phyloP scores from a whole-genome alignment of 2,888 invertebrate genomes.

The Ptilodon capucinus region DNA sequence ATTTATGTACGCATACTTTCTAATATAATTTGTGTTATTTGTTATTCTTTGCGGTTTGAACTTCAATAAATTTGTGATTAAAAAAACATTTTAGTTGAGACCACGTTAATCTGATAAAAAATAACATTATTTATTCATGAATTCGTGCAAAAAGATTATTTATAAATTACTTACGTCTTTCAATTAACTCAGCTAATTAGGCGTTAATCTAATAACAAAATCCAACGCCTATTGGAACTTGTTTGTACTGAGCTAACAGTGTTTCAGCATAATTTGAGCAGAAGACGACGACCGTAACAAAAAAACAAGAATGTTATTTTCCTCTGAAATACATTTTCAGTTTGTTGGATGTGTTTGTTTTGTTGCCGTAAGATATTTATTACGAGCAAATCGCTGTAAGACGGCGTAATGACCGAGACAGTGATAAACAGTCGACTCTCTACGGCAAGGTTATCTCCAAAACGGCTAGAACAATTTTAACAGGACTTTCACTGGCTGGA shows the following conservation, averaged over 20 bases:
- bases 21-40: too few species aligned
- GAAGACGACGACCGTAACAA: neutral
- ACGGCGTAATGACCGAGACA: neutral
- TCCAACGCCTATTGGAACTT: neutral
- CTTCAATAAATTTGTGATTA: too few species aligned
- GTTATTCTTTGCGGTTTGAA: too few species aligned
- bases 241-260: neutral
- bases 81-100: too few species aligned
- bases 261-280: neutral
- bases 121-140: too few species aligned
- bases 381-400: neutral
- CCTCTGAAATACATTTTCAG: neutral
- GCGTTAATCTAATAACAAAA: neutral
- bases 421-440: neutral
- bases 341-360: neutral
- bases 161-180: too few species aligned
- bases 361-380: neutral
- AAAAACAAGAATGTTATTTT: neutral
- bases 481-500: too few species aligned
- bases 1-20: too few species aligned
- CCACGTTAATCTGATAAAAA: too few species aligned
- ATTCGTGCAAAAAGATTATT: too few species aligned
- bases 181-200: neutral
- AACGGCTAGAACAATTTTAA: too few species aligned
- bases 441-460: neutral